Percentiles rank a stretch among this genome's conserved stretches.
Evolutionary conservation across 1,140 invertebrate genomes (phyloP).

Genomic region (Coptotermes formosanus): DNA sequence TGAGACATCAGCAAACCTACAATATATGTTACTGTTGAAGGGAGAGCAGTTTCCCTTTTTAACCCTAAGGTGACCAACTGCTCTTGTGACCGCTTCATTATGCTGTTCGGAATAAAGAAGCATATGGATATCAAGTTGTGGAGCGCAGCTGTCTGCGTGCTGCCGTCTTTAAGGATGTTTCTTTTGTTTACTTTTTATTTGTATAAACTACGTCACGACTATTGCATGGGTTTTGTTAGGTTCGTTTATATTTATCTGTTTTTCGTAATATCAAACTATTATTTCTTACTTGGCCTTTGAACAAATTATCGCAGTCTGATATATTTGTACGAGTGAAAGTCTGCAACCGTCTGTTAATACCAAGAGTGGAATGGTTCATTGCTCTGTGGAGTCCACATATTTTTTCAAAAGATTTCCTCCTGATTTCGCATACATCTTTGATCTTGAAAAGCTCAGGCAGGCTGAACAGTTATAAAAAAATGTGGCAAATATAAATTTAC

Average conservation of each 20-base stretch:
- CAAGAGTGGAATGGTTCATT: not conserved
- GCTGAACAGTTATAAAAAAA: too few relatives aligned
- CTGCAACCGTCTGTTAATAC: not conserved
- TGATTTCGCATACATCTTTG: too few relatives aligned
- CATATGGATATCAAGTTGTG: not conserved
- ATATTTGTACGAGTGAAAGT: not conserved
- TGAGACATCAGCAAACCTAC: not conserved
- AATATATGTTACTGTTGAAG: not conserved
- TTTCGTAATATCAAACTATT: not conserved
- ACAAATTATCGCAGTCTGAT: not conserved
- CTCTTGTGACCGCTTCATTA: conserved; percentile 11
- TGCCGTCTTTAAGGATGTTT: not conserved
- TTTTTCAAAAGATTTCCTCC: too few relatives aligned
- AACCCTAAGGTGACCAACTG: conserved; percentile 13
- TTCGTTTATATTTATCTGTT: not conserved
- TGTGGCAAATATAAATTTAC: too few relatives aligned
- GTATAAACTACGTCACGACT: not conserved
- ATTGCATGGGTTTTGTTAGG: not conserved
- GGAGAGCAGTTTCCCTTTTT: not conserved
- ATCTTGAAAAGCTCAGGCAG: too few relatives aligned
- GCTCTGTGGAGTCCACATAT: too few relatives aligned
- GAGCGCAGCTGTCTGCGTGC: not conserved
- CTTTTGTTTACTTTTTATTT: not conserved
- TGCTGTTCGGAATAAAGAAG: not conserved
- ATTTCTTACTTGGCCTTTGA: not conserved